phyloP scores from a whole-genome alignment of 2,888 invertebrate genomes.

The Ophion costatus region DNA sequence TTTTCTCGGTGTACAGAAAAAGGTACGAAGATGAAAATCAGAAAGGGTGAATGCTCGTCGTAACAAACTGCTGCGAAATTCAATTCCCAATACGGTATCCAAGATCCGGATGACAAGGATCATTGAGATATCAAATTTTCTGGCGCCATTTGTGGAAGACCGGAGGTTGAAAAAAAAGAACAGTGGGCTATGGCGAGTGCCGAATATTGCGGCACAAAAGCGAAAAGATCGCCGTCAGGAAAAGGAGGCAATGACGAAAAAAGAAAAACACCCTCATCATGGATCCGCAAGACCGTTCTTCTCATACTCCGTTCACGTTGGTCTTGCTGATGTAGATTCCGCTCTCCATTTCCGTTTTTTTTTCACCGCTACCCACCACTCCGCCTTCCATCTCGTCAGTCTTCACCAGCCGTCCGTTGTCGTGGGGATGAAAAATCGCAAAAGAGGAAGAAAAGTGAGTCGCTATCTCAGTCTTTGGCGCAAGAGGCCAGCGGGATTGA shows the following conservation, averaged over 20 bases:
- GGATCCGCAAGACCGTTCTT: conserved; percentile 68
- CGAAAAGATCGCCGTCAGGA: conserved; percentile 22
- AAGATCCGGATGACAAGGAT: not conserved
- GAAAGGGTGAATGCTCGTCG: too few species aligned
- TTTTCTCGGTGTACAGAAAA: too few species aligned
- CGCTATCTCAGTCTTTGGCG: conserved; percentile 51
- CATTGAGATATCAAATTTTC: not conserved
- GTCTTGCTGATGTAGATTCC: conserved; percentile 39
- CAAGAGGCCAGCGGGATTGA: conserved; percentile 60
- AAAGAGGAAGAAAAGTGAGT: conserved; percentile 70
- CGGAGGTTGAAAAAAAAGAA: not conserved
- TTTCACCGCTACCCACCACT: conserved; percentile 48
- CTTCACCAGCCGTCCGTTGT: conserved; percentile 69
- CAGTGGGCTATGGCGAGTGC: not conserved
- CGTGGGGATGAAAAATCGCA: conserved; percentile 83
- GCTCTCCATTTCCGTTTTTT: conserved; percentile 38
- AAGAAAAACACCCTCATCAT: conserved; percentile 77
- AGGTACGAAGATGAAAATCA: too few species aligned
- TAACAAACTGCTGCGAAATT: too few species aligned
- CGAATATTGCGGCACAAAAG: not conserved
- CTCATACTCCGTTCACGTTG: conserved; percentile 33
- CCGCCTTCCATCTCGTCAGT: conserved; percentile 67
- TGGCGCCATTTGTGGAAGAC: conserved; percentile 4
- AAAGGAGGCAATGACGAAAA: conserved; percentile 65
- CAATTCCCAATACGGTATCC: not conserved